Conservation (phyloP, 1,140 invertebrate genomes). For the Telenomus remus region DNA sequence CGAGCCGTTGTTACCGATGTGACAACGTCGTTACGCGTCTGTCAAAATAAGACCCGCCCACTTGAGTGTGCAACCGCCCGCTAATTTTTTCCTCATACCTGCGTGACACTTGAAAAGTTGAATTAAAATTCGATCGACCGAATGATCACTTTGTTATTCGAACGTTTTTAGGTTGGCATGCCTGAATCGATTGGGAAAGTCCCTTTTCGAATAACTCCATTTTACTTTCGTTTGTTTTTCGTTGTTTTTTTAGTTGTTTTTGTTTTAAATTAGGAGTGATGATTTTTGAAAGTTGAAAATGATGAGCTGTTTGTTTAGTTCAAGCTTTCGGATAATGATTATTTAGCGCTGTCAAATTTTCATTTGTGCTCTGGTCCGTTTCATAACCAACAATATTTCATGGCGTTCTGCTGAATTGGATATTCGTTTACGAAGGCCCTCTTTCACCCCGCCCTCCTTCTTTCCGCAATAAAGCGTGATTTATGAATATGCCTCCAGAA, state of each 20-base stretch:
- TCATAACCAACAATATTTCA: slow-evolving; percentile 48
- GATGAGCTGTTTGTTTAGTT: no score
- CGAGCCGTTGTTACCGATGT: slow-evolving; percentile 7
- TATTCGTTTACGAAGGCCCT: slow-evolving; percentile 39
- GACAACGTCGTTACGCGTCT: slow-evolving; percentile 16
- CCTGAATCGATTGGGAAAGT: no score
- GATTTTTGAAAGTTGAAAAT: no score
- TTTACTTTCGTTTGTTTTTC: no score
- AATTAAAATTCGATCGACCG: no score
- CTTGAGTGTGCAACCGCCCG: slow-evolving; percentile 5
- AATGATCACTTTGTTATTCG: no score
- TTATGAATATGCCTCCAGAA: slow-evolving; percentile 53
- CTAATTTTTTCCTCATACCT: slow-evolving; percentile 4
- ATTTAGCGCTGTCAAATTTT: slow-evolving; percentile 36
- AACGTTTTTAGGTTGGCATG: no score
- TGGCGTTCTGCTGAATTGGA: slow-evolving; percentile 30
- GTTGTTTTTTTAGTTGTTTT: neutral
- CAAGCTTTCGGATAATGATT: no score
- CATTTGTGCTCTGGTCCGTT: slow-evolving; percentile 31
- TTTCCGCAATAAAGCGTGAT: slow-evolving; percentile 52
- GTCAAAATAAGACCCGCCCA: slow-evolving; percentile 17
- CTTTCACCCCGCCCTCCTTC: slow-evolving; percentile 36
- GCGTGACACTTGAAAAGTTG: neutral
- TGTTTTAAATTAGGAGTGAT: no score
- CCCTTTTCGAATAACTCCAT: no score